Evolutionary conservation across 2,888 invertebrate species (phyloP).

Genomic region (Megalurothrips usitatus): DNA sequence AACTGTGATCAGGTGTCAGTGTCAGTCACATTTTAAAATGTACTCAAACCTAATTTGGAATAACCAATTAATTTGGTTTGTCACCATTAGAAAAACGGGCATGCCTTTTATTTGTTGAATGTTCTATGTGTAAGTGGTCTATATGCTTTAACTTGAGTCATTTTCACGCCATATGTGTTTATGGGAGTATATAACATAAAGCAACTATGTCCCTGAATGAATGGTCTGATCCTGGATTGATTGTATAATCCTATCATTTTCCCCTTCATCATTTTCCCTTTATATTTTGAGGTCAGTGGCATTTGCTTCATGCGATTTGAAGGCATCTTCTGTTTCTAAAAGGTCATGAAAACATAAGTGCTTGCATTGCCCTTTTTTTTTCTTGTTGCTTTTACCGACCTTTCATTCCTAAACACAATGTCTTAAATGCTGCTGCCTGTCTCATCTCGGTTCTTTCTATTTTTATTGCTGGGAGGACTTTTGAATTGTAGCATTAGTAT

Average conservation of each 20-base stretch:
- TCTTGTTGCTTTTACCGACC: background rate
- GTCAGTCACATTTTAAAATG: too few relatives aligned
- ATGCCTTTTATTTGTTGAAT: too few relatives aligned
- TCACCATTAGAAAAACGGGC: too few relatives aligned
- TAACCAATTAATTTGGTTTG: too few relatives aligned
- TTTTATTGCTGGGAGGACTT: background rate
- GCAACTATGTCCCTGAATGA: background rate
- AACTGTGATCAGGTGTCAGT: too few relatives aligned
- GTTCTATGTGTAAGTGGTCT: too few relatives aligned
- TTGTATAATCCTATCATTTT: background rate
- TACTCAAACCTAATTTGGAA: too few relatives aligned
- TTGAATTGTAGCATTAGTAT: background rate
- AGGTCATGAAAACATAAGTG: background rate
- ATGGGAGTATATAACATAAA: background rate
- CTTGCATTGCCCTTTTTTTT: background rate
- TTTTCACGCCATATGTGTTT: background rate
- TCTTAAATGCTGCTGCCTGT: constrained; percentile 1
- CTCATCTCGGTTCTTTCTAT: background rate
- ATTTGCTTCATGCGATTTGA: background rate
- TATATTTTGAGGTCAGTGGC: background rate
- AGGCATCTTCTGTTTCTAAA: background rate
- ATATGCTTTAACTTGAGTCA: too few relatives aligned
- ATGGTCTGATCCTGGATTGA: background rate
- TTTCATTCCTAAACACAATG: background rate
- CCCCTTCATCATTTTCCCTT: background rate